Base-by-base conservation (phyloP, 2,888 invertebrate genomes). In the Zhuqinia jingwanae region DNA sequence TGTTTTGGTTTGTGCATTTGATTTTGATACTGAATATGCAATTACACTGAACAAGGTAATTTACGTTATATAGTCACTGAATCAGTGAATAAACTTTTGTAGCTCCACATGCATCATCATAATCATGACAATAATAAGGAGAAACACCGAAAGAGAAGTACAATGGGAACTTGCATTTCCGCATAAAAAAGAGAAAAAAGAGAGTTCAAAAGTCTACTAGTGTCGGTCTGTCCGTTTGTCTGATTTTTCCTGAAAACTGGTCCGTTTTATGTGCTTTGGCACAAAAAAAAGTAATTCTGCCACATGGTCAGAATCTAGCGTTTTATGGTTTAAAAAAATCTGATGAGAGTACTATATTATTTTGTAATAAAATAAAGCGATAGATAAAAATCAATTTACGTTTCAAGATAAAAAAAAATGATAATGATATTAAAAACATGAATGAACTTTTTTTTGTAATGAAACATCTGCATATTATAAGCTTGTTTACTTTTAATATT, bases 111-210 rank as follows among this genome's bases (percentile, higher is more conserved):
- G 6, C 53, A 13, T 53, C n/a, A 13, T 60, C n/a, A n/a, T n/a
- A n/a, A n/a, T n/a, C n/a, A n/a, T n/a, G n/a, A n/a, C n/a, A n/a
- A n/a, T n/a, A n/a, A n/a, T n/a, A n/a, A n/a, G n/a, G n/a, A n/a
- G n/a, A 13, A 20, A 25, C 15, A 60, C 5, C 25, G 25, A 25
- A 13, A 1, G 8, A 30, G 8, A 22, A 15, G 20, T 20, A 70
- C 42, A 70, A 76, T 13, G 65, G 73, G 53, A 83, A 76, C 82
- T 70, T 53, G 53, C 81, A 83, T 83, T 83, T 83, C 82, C 82
- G 82, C 58, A 73, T 68, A 11, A 42, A 63, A 25, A 60, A 83
- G 75, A 83, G n/a, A n/a, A n/a, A 83, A 83, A 73, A 27, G 60
- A 75, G 50, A 83, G 82, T 83, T 81, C 75, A 75, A 63, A 63